Evolutionary conservation across 2,113 vertebrate genomes (phyloP).

Genomic region (Chlorodrepanis virens): DNA sequence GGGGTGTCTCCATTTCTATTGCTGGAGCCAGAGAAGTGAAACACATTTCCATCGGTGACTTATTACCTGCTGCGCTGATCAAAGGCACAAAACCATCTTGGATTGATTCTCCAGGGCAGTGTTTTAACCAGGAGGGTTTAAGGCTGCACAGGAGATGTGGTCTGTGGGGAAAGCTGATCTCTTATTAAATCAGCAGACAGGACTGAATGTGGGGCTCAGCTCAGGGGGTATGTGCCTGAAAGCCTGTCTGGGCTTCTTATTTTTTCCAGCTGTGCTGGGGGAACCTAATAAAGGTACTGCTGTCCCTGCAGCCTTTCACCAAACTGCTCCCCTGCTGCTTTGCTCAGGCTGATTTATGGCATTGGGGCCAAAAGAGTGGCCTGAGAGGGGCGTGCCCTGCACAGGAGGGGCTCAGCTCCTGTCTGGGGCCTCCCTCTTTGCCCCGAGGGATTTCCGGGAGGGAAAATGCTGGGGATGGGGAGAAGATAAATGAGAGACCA

Average conservation of each 20-base stretch:
- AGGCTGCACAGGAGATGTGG: neutral
- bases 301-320: neutral
- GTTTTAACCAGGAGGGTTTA: neutral
- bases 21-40: neutral
- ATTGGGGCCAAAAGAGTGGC: rapidly evolving
- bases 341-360: neutral
- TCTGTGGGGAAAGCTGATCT: neutral
- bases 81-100: slow-evolving; percentile 14
- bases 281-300: neutral
- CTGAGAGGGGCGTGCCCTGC: neutral
- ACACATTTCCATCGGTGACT: neutral
- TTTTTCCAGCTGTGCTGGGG: slow-evolving; percentile 27
- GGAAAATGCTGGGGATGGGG: neutral
- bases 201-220: neutral
- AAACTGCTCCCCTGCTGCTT: neutral
- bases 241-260: slow-evolving; percentile 19
- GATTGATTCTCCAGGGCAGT: neutral
- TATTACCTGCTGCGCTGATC: slow-evolving; percentile 3
- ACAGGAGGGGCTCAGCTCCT: neutral
- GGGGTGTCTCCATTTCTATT: slow-evolving; percentile 74
- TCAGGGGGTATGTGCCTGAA: neutral
- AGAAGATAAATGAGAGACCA: neutral
- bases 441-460: neutral
- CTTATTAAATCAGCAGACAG: neutral
- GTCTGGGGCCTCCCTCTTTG: neutral